Base-by-base conservation (phyloP, 2,888 invertebrate genomes). In the Heteropelma amictum region DNA sequence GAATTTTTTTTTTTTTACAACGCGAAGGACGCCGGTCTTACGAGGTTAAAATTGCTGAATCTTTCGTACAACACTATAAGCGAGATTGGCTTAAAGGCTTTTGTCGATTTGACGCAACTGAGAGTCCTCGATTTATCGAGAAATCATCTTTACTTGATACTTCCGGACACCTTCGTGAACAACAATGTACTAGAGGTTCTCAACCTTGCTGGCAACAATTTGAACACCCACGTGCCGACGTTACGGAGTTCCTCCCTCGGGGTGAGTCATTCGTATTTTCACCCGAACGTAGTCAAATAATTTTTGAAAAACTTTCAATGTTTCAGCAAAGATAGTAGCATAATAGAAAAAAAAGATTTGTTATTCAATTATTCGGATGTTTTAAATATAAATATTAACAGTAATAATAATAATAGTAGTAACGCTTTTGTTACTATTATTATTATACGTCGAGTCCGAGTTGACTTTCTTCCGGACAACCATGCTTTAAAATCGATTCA, bases 1-100 rank as follows among this genome's bases (percentile, higher is more conserved):
- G 6, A 28, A 49, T 8, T 19, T 19, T n/a, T 33, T 1, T 33
- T 7, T 28, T 14, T 60, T 19, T 19, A 0, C 19, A 19, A n/a
- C 45, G 26, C 10, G 4, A 38, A 23, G 89, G 77, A 82, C 17
- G 79, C 80, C 17, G 89, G 88, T 6, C 79, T 89, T n/a, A 83
- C 82, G 58, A 83, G 80, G 30, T 72, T 90, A 3, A 87, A 81
- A 49, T 85, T 89, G 42, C 82, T 92, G 5, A 87, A 90, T 72
- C 81, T 92, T 5, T 87, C 89, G 1, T 78, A 83, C 49, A 92
- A 92, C 77, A 82, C 87, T 3, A 90, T 92, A 77, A 87, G 81
- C 4, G 87, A 89, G 51, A 88, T 91, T 42, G 88, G 85, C 8
- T 74, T 87, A 1, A 83, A 85, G 23, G 90, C 91, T 1, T 92